Conservation (phyloP, 2,113 vertebrate species). For the Ameiurus melas region DNA sequence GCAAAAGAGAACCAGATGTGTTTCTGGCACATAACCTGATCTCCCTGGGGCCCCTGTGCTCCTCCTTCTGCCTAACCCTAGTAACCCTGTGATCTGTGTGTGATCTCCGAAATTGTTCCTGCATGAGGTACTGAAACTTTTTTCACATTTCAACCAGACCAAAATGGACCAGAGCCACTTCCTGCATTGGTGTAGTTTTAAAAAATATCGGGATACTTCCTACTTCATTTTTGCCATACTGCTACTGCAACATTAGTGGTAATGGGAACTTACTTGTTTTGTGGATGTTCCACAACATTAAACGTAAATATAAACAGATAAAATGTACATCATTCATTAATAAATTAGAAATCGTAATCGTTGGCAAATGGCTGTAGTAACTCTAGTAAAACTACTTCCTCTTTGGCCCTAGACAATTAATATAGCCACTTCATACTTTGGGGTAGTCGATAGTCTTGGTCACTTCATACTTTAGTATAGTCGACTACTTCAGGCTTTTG, state of each 20-base stretch:
- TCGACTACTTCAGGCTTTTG: too few relatives aligned
- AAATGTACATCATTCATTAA: not conserved
- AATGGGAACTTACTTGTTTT: not conserved
- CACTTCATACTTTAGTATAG: not conserved
- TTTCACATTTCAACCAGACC: conserved; percentile 6
- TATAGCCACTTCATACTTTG: not conserved
- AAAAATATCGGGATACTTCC: not conserved
- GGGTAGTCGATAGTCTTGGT: not conserved
- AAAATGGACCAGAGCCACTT: conserved; percentile 4
- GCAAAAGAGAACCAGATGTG: conserved; percentile 11
- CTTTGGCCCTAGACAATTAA: not conserved
- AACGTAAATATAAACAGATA: not conserved
- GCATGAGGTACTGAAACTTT: conserved; percentile 20
- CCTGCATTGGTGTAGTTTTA: not conserved
- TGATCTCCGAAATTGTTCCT: conserved; percentile 13
- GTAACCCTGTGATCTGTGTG: not conserved
- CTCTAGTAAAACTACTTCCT: not conserved
- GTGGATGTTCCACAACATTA: not conserved
- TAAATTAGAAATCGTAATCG: not conserved
- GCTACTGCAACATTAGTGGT: not conserved
- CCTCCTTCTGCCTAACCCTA: not conserved
- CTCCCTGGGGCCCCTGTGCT: not conserved
- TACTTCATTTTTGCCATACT: not conserved
- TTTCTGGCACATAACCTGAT: conserved; percentile 22
- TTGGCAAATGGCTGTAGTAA: not conserved